Base-by-base conservation (phyloP, 2,113 vertebrate species). In the Vulpes ferrilata region DNA sequence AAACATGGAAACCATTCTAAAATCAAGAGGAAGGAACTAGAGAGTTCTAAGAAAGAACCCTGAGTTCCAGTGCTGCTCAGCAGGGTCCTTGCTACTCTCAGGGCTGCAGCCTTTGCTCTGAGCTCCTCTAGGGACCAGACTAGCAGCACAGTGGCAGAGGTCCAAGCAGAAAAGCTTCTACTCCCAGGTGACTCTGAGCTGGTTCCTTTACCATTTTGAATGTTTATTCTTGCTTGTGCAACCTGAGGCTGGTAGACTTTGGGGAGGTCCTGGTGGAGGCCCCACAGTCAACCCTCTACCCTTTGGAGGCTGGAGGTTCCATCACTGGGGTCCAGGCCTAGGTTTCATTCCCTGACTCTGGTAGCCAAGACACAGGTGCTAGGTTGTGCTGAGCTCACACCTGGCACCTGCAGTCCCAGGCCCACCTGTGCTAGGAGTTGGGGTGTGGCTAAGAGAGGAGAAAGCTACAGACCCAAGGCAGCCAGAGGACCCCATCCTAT, bases 281-380 rank as follows among this genome's bases (percentile, higher is more conserved):
- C 78, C 57, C 0, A 1, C 1, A 4, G 27, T 30, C 6, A 4
- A 9, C 5, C 3, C 17, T 71, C 65, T 27, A 16, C 11, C 8
- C 23, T 51, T 43, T 57, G 19, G 38, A 91, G 32, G 78, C 15
- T 64, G 59, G 48, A 73, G 32, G n/a, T 22, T 81, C 69, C n/a
- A 7, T 27, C 11, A 2, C 43, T 73, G 23, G 10, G 9, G 35
- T 27, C 30, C 65, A 48, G 51, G 57, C 59, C 5, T 12, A 6
- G 38, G 64, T 62, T 11, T 55, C 2, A 38, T 43, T 78, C 38
- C 30, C 64, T 43, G 60, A 64, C 19, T 5, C 13, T 2, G 4
- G 17, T 2, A 80, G 27, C 55, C 13, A 62, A 43, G 16, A 17
- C 64, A 51, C 55, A 65, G 57, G 60, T 11, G 43, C n/a, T 53